These are phyloP conservation scores for Florisuga fusca DNA, from an alignment of 2,797 vertebrate species.

Conservation along the genomic window DNA sequence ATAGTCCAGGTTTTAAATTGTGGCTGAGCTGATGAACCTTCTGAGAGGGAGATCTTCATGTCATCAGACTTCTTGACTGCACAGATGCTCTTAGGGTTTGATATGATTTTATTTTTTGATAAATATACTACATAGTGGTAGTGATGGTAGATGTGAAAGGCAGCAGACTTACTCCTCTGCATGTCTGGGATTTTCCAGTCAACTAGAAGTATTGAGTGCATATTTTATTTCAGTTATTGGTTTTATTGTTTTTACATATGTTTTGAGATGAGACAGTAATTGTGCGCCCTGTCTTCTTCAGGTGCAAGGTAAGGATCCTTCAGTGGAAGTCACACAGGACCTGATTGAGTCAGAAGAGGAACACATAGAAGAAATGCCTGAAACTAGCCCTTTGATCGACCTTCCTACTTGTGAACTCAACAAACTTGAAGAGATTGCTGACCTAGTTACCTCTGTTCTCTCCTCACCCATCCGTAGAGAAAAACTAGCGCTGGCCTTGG, in stretches of 20 bases:
- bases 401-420: constrained; percentile 93
- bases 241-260: accelerated
- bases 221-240: accelerated
- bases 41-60: neutral
- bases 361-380: constrained; percentile 96
- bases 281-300: constrained; percentile 54
- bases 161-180: neutral
- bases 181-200: neutral
- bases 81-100: neutral
- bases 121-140: neutral
- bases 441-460: constrained; percentile 96
- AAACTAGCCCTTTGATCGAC: constrained; percentile 95
- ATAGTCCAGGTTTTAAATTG: neutral
- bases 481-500: constrained; percentile 95
- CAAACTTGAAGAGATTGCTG: constrained; percentile 97
- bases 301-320: constrained; percentile 98
- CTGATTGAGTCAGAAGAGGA: constrained; percentile 98
- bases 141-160: neutral
- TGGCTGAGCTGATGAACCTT: neutral
- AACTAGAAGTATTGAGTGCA: neutral
- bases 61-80: neutral
- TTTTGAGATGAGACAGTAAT: constrained; percentile 37
- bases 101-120: neutral
- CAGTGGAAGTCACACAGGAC: constrained; percentile 97
- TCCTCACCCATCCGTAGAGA: constrained; percentile 97